Evolutionary conservation across 2,113 vertebrate species (phyloP), one percentile per base, ranked within the genome.

Genomic region (Saimiri boliviensis): DNA sequence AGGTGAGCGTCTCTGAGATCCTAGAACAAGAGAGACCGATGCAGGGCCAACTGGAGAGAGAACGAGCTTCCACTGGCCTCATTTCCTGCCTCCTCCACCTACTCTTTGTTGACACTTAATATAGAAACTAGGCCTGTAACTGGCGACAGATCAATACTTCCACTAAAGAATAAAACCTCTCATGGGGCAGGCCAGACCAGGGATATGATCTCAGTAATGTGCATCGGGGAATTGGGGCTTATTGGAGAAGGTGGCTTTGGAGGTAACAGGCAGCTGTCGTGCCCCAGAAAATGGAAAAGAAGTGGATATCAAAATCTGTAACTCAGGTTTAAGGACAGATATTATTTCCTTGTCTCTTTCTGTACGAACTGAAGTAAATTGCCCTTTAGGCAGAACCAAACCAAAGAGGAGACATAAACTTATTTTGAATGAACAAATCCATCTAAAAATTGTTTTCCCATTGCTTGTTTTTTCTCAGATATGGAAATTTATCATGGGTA

Each of bases 171-270:
- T 92, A 97, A 97, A 97, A 95, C 97, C 97, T 93, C 98, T 95
- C n/a, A 25, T 95, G 98, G 98, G 98, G 97, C 92, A 80, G 94
- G 93, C 90, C 97, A 97, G 94, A 89, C 76, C 30, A 89, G 97
- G 95, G 70, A 93, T 93, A 91, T 92, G 94, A 94, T 97, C 80
- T 95, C 95, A 71, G 94, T 93, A 95, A 94, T 66, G 49, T 0
- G 84, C 37, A 56, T 77, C 17, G n/a, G 97, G 97, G 96, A 98
- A 80, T 0, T 32, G n/a, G 68, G 81, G 54, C 49, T 97, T 88
- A 97, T 88, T 0, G 40, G 92, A 0, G 35, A 98, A 95, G 91
- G 83, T 58, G 49, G 81, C 74, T 95, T 40, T 77, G 83, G 47
- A 92, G 52, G 86, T 30, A 90, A 66, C n/a, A 83, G 96, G 95